Percentiles rank a stretch among this genome's conserved stretches.
These are phyloP conservation scores for Barypeithes pellucidus DNA, from an alignment of 2,888 invertebrate genomes.

Conservation along the genomic window DNA sequence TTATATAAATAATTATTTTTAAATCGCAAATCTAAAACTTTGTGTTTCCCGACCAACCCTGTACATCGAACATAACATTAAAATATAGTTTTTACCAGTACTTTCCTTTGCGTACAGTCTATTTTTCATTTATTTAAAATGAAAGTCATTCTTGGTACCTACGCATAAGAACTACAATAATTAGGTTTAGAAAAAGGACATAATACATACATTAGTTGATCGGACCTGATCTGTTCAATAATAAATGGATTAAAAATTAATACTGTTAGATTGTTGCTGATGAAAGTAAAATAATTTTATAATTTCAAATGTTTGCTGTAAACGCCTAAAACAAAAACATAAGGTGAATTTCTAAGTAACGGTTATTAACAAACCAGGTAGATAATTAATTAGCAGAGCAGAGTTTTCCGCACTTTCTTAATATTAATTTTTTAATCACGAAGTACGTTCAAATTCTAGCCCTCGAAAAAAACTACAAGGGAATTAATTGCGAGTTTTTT, in stretches of 20 bases:
- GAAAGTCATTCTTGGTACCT: constrained; percentile 22
- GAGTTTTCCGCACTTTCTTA: neutral
- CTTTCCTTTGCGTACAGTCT: constrained; percentile 19
- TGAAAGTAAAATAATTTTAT: constrained; percentile 16
- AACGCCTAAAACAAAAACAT: neutral
- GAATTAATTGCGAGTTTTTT: no score
- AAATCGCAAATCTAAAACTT: no score
- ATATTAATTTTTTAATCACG: neutral
- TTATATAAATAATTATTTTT: no score
- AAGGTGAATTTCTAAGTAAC: neutral
- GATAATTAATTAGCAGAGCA: neutral
- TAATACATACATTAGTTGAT: neutral
- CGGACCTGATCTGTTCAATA: neutral
- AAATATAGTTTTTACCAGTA: constrained; percentile 4
- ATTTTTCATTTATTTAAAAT: neutral
- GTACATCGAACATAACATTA: neutral
- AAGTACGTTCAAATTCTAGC: no score
- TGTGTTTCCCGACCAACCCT: no score
- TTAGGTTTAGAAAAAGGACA: constrained; percentile 4
- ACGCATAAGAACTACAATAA: constrained; percentile 19
- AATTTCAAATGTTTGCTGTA: neutral
- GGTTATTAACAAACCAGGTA: neutral
- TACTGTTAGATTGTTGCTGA: neutral
- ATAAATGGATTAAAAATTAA: constrained; percentile 7
- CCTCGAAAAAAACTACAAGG: no score